Conservation (phyloP, 1,140 invertebrate species). For the Tetragnatha versicolor region DNA sequence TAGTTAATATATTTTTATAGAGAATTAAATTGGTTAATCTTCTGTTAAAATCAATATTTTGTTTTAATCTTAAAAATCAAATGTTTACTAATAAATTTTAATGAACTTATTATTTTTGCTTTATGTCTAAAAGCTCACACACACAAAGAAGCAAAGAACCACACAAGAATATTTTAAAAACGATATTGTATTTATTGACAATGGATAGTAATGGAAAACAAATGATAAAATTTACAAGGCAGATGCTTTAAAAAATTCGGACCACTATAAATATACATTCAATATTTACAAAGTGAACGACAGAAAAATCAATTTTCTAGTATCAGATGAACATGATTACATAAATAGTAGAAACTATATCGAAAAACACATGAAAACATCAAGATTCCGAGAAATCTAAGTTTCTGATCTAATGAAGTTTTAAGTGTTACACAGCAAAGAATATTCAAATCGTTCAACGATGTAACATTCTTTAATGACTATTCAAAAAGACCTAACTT, state of each 20-base stretch:
- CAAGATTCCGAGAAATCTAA: background rate
- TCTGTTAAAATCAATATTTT: too few species aligned
- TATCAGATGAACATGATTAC: slow-evolving; percentile 21
- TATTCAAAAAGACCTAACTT: background rate
- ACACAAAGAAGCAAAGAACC: background rate
- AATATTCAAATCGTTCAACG: slow-evolving; percentile 8
- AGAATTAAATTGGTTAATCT: too few species aligned
- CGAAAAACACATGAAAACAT: slow-evolving; percentile 13
- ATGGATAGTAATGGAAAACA: slow-evolving; percentile 49
- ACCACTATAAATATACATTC: slow-evolving; percentile 45
- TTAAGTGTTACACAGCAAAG: background rate
- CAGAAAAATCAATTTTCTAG: slow-evolving; percentile 37
- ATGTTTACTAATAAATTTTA: too few species aligned
- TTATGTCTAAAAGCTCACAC: background rate
- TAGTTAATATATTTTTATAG: too few species aligned
- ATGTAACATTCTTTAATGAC: slow-evolving; percentile 12
- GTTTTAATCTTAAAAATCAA: too few species aligned
- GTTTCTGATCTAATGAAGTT: slow-evolving; percentile 5
- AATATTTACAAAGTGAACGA: slow-evolving; percentile 42
- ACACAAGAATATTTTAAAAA: slow-evolving; percentile 25
- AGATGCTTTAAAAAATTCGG: slow-evolving; percentile 39
- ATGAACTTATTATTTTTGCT: background rate
- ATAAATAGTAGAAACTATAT: slow-evolving; percentile 17
- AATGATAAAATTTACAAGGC: slow-evolving; percentile 52
- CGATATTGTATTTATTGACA: slow-evolving; percentile 38